Percentiles rank a stretch among this genome's conserved stretches.
phyloP scores from a whole-genome alignment of 1,140 invertebrate genomes.

The Cylas formicarius region DNA sequence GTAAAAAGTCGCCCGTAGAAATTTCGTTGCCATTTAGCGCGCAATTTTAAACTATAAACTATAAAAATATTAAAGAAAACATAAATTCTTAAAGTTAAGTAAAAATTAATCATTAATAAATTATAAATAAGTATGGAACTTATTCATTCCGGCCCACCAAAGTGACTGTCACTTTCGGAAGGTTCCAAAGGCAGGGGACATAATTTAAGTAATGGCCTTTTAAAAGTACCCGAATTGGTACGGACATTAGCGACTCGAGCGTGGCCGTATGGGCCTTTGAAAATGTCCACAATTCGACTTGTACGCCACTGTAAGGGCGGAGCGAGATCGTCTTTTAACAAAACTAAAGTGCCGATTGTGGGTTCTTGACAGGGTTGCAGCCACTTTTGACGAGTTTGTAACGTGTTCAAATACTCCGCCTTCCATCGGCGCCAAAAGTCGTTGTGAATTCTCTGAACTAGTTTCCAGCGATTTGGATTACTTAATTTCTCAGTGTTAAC shows the following conservation, averaged over 20 bases:
- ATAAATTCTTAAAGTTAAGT: too few species aligned
- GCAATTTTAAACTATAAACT: too few species aligned
- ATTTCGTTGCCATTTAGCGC: too few species aligned
- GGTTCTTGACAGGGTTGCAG: background rate
- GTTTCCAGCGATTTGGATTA: slow-evolving; percentile 5
- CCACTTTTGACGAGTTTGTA: slow-evolving; percentile 20
- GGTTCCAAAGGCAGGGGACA: slow-evolving; percentile 9
- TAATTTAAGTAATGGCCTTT: slow-evolving; percentile 5
- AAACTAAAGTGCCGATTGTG: slow-evolving; percentile 2
- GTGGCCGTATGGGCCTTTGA: slow-evolving; percentile 31
- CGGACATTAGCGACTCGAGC: slow-evolving; percentile 1
- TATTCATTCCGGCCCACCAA: too few species aligned
- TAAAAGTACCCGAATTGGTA: slow-evolving; percentile 1
- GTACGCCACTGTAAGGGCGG: slow-evolving; percentile 27
- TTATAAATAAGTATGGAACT: too few species aligned
- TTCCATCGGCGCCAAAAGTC: slow-evolving; percentile 24
- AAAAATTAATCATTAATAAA: too few species aligned
- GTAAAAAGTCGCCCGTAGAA: too few species aligned
- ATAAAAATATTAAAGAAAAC: too few species aligned
- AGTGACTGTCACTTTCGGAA: too few species aligned
- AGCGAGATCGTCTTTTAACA: slow-evolving; percentile 19
- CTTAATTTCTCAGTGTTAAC: slow-evolving; percentile 3
- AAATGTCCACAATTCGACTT: slow-evolving; percentile 31
- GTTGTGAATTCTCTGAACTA: slow-evolving; percentile 11
- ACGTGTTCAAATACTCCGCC: slow-evolving; percentile 22